Percentiles rank a stretch among this genome's conserved stretches.
These are phyloP conservation scores for Cygnus olor DNA, from an alignment of 2,797 vertebrate genomes.

Conservation along the genomic window DNA sequence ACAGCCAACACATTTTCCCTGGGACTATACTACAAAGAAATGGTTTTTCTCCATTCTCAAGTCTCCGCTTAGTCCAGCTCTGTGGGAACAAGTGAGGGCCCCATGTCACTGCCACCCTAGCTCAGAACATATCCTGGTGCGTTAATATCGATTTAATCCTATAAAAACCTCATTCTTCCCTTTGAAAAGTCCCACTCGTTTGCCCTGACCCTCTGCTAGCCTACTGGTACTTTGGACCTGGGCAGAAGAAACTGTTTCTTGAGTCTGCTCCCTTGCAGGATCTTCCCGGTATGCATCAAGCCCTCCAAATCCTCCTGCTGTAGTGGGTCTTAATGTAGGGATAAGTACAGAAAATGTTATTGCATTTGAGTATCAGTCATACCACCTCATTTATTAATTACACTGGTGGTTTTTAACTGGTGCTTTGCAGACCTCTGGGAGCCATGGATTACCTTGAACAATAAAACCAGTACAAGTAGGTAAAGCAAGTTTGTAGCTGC, in stretches of 20 bases:
- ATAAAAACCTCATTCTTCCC: neutral
- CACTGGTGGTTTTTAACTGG: neutral
- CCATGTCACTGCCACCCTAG: neutral
- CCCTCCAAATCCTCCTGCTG: neutral
- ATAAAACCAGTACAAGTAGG: neutral
- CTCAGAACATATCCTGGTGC: neutral
- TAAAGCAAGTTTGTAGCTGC: neutral
- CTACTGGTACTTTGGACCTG: neutral
- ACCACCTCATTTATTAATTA: neutral
- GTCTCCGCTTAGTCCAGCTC: neutral
- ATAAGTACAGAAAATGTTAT: neutral
- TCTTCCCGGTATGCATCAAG: neutral
- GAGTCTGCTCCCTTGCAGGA: neutral
- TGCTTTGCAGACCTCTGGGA: neutral
- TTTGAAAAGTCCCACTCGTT: constrained; percentile 15
- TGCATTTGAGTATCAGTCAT: neutral
- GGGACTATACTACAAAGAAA: neutral
- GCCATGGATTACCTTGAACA: neutral
- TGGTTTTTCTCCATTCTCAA: neutral
- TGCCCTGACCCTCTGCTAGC: constrained; percentile 24
- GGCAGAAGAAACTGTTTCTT: neutral
- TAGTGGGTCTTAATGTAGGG: neutral
- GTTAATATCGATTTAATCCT: neutral
- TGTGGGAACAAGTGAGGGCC: neutral
- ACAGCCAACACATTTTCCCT: neutral